Conservation (phyloP, 1,140 invertebrate species). For the Orchesella cincta region DNA sequence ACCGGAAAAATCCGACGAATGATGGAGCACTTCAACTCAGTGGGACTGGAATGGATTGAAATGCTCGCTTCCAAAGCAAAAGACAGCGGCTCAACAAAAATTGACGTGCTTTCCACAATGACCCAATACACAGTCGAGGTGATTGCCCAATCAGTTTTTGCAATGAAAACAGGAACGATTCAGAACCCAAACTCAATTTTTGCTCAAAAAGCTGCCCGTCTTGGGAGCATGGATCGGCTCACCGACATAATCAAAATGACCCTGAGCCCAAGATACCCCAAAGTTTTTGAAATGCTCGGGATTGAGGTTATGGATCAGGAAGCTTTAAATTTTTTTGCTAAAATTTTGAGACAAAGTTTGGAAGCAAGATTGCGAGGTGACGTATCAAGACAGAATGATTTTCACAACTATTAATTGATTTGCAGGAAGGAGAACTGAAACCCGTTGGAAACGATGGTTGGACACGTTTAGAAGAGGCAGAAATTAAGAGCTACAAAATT, state of each 20-base stretch:
- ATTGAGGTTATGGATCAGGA: background rate
- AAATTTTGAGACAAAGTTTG: background rate
- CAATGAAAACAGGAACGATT: background rate
- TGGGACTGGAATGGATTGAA: background rate
- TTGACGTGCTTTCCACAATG: background rate
- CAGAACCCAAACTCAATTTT: background rate
- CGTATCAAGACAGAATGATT: background rate
- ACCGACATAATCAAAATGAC: background rate
- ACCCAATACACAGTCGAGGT: background rate
- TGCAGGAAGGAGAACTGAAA: background rate
- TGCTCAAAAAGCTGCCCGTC: background rate
- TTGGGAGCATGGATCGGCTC: background rate
- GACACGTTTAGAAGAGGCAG: background rate
- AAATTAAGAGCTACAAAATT: background rate
- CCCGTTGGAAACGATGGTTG: background rate
- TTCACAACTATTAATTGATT: background rate
- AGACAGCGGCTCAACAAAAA: background rate
- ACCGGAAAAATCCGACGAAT: conserved; percentile 10
- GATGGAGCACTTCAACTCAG: background rate
- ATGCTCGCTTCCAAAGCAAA: background rate
- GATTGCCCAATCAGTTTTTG: background rate
- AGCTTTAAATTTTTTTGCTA: too few species aligned
- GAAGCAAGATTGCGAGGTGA: background rate
- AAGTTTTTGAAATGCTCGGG: background rate
- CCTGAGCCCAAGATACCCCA: background rate